phyloP scores from a whole-genome alignment of 64 coral and sea anemone genomes.

The Acropora yongei region DNA sequence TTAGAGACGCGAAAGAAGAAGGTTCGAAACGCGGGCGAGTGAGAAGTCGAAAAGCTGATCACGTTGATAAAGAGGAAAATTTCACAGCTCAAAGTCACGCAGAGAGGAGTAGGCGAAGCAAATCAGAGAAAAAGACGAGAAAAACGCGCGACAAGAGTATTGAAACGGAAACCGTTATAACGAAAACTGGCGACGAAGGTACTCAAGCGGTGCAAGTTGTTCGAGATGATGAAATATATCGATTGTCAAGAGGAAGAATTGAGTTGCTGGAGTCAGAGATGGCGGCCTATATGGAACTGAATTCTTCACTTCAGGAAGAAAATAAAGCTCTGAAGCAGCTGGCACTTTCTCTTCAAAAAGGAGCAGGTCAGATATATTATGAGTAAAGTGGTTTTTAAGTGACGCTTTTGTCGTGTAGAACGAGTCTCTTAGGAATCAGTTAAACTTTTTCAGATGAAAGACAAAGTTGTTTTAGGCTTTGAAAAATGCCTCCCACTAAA shows the following conservation, averaged over 20 bases:
- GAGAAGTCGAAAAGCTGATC: not conserved
- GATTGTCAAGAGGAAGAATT: conserved; percentile 66
- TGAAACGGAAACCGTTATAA: conserved; percentile 12
- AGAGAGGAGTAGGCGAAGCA: not conserved
- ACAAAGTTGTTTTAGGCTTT: too few species aligned
- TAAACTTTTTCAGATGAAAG: too few species aligned
- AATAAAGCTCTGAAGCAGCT: conserved; percentile 91
- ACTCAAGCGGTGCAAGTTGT: conserved; percentile 16
- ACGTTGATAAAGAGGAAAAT: not conserved
- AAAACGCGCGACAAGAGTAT: conserved; percentile 20
- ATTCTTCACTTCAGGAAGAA: conserved; percentile 85
- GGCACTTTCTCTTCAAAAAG: conserved; percentile 75
- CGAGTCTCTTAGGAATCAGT: too few species aligned
- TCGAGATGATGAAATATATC: conserved; percentile 47
- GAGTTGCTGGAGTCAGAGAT: conserved; percentile 76
- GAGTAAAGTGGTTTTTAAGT: not conserved
- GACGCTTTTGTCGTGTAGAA: too few species aligned
- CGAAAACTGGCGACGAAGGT: conserved; percentile 34
- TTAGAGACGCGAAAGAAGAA: not conserved
- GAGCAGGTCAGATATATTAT: conserved; percentile 6
- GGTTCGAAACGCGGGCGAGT: not conserved
- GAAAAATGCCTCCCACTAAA: too few species aligned
- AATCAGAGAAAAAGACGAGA: conserved; percentile 16
- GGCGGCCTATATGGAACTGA: conserved; percentile 74
- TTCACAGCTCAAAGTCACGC: not conserved